Evolutionary conservation across 2,113 vertebrate genomes (phyloP), one percentile per base, ranked within the genome.

Genomic region (Rhinoderma darwinii): DNA sequence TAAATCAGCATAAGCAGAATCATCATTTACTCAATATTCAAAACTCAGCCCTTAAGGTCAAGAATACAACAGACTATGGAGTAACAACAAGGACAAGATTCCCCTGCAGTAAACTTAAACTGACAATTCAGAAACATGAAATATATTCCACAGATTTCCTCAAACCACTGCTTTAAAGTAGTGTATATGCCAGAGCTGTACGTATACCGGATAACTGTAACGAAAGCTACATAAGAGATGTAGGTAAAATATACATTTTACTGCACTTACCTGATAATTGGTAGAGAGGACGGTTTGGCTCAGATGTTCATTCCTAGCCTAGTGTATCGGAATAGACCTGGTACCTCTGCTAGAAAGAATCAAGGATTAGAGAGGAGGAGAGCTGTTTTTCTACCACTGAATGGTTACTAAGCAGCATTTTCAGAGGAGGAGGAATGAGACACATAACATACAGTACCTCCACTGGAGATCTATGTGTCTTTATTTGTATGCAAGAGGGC

Each of bases 331-430:
- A 51, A 78, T 56, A 81, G 43, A 86, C 12, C 50, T 72, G 35
- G 84, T 43, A 79, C 84, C 63, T 32, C 76, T 81, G 77, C 15
- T 72, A 27, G 63, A 44, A 72, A 81, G 77, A 81, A 86, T 72
- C 59, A 54, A 15, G 77, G 76, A 73, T 81, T 86, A 81, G 25
- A 81, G 66, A 35, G 77, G 84, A 86, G 77, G 84, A 80, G 66
- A 66, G 63, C 78, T 72, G 61, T 39, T 39, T 75, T 85, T 41
- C 22, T 47, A 72, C 30, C 66, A n/a, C 41, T 70, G 59, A 32
- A 81, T 81, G 84, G 84, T 86, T 72, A 81, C 84, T 81, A 86
- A 86, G 77, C 77, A 86, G 84, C 77, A 9, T 86, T 79, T 81
- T 43, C 35, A 81, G 84, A 86, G 84, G 84, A 81, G 84, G 84